phyloP scores from a whole-genome alignment of 2,797 vertebrate genomes.

The Gobionotothen gibberifrons region DNA sequence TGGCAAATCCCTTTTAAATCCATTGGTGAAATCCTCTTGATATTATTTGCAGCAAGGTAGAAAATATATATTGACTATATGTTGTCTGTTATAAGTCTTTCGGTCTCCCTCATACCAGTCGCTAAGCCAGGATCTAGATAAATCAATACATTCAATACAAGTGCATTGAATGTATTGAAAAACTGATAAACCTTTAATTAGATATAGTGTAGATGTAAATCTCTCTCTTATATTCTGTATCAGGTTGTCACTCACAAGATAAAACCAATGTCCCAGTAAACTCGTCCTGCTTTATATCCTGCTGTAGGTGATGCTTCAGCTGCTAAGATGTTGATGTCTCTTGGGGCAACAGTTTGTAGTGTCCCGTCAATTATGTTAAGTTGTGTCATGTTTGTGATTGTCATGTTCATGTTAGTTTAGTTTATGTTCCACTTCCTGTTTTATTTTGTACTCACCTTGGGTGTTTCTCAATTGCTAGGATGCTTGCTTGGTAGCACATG shows the following conservation, averaged over 20 bases:
- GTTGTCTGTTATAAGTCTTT: constrained; percentile 24
- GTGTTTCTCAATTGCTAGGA: too few relatives aligned
- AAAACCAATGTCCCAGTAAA: too few relatives aligned
- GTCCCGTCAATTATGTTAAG: too few relatives aligned
- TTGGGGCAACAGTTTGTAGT: constrained; percentile 12
- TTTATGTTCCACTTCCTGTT: too few relatives aligned
- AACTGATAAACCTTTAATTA: constrained; percentile 26
- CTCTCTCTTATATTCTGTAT: constrained; percentile 7
- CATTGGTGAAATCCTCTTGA: constrained; percentile 8
- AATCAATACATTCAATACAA: constrained; percentile 46
- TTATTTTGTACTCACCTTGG: too few relatives aligned
- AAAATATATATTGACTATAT: constrained; percentile 12
- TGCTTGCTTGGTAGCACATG: too few relatives aligned
- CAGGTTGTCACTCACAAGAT: constrained; percentile 4
- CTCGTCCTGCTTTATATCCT: too few relatives aligned
- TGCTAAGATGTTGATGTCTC: constrained; percentile 20
- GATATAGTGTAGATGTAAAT: not conserved
- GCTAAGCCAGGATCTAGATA: constrained; percentile 1
- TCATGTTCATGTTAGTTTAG: too few relatives aligned
- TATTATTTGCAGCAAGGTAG: constrained; percentile 18
- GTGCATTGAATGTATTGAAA: constrained; percentile 23
- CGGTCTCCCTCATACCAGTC: not conserved
- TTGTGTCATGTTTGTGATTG: too few relatives aligned
- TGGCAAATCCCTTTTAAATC: not conserved
- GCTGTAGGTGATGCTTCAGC: constrained; percentile 13